Conservation (phyloP, 2,888 invertebrate species). For the Ecliptopera silaceata region DNA sequence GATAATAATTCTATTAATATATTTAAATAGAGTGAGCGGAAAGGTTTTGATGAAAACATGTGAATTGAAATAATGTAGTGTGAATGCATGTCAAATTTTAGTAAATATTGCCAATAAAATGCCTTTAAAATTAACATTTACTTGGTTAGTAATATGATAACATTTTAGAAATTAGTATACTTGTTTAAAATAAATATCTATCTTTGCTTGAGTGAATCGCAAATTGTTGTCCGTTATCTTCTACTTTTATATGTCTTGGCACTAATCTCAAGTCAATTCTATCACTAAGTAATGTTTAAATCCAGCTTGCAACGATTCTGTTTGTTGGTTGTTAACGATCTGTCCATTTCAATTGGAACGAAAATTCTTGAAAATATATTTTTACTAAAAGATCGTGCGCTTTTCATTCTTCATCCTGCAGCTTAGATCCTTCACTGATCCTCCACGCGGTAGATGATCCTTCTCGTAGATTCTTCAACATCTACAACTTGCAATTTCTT, state of each 20-base stretch:
- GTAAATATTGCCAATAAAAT: constrained; percentile 61
- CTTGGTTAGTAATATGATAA: constrained; percentile 32
- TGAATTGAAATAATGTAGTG: constrained; percentile 39
- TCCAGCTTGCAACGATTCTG: constrained; percentile 68
- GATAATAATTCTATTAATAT: constrained; percentile 7
- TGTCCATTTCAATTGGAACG: constrained; percentile 76
- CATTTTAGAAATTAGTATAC: constrained; percentile 22
- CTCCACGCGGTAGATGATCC: constrained; percentile 45
- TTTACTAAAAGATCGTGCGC: constrained; percentile 72
- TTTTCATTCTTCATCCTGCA: constrained; percentile 76
- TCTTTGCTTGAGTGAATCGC: constrained; percentile 53
- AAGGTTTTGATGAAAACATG: constrained; percentile 31
- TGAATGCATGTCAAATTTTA: constrained; percentile 48
- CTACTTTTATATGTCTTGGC: constrained; percentile 42
- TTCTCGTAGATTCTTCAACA: constrained; percentile 11
- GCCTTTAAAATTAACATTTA: constrained; percentile 62
- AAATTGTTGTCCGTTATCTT: constrained; percentile 46
- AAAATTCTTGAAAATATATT: constrained; percentile 77
- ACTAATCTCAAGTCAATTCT: constrained; percentile 64
- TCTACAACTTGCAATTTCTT: too few relatives aligned
- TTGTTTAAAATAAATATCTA: constrained; percentile 25
- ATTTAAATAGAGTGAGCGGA: constrained; percentile 26
- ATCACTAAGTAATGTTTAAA: constrained; percentile 60
- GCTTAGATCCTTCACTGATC: constrained; percentile 48
- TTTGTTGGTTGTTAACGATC: constrained; percentile 64